Percentiles rank a stretch among this genome's conserved stretches.
Conservation (phyloP, 2,113 vertebrate genomes). For the Tricholaema leucomelas region DNA sequence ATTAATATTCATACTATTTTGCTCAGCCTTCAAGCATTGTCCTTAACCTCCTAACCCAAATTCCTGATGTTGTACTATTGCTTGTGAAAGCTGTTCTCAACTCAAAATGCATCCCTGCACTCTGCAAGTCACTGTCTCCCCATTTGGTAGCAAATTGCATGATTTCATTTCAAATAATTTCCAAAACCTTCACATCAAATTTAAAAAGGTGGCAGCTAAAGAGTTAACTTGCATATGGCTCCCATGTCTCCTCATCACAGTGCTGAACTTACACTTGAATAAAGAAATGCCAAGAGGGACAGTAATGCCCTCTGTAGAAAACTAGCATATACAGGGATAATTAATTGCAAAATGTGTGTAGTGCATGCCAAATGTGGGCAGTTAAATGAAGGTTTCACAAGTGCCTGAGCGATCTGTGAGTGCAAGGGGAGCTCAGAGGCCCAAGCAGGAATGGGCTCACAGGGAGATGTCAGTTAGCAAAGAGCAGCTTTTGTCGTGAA, state of each 20-base stretch:
- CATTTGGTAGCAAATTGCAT: background rate
- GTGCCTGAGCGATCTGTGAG: background rate
- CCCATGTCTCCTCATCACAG: background rate
- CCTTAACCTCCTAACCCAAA: background rate
- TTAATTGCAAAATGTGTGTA: background rate
- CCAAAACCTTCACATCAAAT: background rate
- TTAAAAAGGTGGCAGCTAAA: background rate
- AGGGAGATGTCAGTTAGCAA: background rate
- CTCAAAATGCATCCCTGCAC: accelerated
- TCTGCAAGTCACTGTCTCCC: background rate
- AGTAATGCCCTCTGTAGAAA: background rate
- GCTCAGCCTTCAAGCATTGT: background rate
- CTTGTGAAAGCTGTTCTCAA: background rate
- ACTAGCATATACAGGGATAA: background rate
- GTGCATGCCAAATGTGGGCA: background rate
- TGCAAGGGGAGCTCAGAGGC: background rate
- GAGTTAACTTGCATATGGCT: background rate
- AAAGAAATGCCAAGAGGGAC: background rate
- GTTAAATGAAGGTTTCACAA: background rate
- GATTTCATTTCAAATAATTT: background rate
- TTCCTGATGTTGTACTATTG: background rate
- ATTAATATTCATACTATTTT: background rate
- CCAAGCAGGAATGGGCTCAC: background rate
- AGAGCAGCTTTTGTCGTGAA: background rate
- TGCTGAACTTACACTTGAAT: background rate